Evolutionary conservation across 2,113 vertebrate species (phyloP).

Genomic region (Benitochromis conjunctus): DNA sequence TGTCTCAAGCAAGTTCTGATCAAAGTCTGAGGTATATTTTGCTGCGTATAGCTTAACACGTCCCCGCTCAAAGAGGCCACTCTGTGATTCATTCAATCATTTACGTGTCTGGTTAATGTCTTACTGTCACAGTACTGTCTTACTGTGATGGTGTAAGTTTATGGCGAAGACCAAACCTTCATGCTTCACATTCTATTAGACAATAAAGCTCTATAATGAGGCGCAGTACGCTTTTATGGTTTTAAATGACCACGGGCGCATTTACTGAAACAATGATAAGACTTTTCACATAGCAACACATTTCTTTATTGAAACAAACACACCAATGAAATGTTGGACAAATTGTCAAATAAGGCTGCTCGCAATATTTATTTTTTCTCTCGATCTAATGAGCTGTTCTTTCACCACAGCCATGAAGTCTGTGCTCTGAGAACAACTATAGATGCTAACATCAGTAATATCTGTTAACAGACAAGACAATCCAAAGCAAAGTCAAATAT

Average conservation of each 20-base stretch:
- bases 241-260: slow-evolving; percentile 6
- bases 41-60: slow-evolving; percentile 17
- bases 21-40: slow-evolving; percentile 68
- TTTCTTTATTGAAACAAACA: slow-evolving; percentile 66
- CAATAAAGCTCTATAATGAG: slow-evolving; percentile 15
- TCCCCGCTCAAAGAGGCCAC: slow-evolving; percentile 6
- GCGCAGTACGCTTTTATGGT: not conserved
- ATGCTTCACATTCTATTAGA: slow-evolving; percentile 13
- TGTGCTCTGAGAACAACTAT: not conserved
- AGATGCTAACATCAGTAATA: not conserved
- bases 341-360: not conserved
- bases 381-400: not conserved
- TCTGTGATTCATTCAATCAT: slow-evolving; percentile 56
- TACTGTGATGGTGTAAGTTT: not conserved
- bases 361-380: not conserved
- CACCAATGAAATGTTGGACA: slow-evolving; percentile 11
- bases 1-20: slow-evolving; percentile 33
- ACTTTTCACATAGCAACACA: slow-evolving; percentile 34
- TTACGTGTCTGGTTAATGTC: slow-evolving; percentile 71
- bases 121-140: slow-evolving; percentile 49
- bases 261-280: slow-evolving; percentile 7
- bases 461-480: slow-evolving; percentile 18
- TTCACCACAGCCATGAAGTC: not conserved
- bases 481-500: slow-evolving; percentile 23
- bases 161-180: slow-evolving; percentile 7